Evolutionary conservation across 1,140 invertebrate genomes (phyloP).

Genomic region (Bombus impatiens): DNA sequence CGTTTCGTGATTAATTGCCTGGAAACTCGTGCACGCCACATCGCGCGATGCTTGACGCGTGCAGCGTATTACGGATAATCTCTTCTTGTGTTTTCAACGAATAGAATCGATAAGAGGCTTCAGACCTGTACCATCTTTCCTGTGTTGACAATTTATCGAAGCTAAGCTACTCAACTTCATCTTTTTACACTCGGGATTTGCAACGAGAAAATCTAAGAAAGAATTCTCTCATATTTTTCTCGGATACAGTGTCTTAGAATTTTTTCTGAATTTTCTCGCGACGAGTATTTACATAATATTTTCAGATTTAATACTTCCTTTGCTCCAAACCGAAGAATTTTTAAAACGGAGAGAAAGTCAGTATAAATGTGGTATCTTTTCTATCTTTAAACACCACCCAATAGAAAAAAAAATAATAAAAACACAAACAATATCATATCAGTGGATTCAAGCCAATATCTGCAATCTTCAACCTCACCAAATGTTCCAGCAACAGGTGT

Average conservation of each 20-base stretch:
- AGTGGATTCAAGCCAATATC: background rate
- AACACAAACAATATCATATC: background rate
- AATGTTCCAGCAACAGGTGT: conserved; percentile 8
- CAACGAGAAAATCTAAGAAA: background rate
- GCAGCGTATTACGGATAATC: background rate
- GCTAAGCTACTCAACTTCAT: no score
- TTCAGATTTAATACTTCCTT: no score
- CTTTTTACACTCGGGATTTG: background rate
- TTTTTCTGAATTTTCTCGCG: no score
- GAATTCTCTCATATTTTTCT: no score
- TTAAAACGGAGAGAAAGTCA: no score
- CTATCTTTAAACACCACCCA: no score
- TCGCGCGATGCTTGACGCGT: background rate
- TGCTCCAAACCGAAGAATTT: no score
- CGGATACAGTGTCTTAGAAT: no score
- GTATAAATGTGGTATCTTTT: no score
- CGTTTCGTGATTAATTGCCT: conserved; percentile 23
- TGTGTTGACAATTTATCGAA: background rate
- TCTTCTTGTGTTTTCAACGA: background rate
- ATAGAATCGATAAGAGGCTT: background rate
- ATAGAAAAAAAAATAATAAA: no score
- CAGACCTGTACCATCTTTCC: background rate
- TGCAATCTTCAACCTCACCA: background rate
- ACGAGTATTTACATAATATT: no score
- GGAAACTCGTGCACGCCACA: background rate